Evolutionary conservation across 2,888 invertebrate species (phyloP).

Genomic region (Cantharis nigra): DNA sequence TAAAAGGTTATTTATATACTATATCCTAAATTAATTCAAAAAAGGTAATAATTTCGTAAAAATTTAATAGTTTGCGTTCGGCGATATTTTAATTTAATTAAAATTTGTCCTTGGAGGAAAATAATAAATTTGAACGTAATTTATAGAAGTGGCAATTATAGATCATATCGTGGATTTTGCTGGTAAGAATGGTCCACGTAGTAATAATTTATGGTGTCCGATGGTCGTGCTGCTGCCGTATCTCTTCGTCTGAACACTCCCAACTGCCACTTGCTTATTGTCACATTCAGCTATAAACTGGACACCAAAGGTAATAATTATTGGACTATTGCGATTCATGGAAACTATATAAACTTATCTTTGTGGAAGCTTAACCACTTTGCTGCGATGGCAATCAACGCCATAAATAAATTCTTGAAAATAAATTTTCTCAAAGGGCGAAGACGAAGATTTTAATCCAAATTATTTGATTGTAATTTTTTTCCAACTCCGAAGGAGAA

Average conservation of each 20-base stretch:
- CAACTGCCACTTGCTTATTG: constrained; percentile 24
- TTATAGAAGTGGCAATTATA: constrained; percentile 45
- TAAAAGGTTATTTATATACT: neutral
- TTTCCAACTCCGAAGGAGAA: neutral
- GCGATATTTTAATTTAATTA: constrained; percentile 12
- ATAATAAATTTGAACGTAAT: constrained; percentile 43
- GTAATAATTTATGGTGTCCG: constrained; percentile 32
- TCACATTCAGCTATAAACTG: constrained; percentile 23
- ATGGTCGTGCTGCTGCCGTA: constrained; percentile 26
- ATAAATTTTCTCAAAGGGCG: neutral
- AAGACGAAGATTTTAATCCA: neutral
- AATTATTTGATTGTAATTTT: too few species aligned
- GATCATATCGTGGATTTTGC: constrained; percentile 44
- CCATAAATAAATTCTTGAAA: neutral
- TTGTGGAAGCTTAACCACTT: neutral
- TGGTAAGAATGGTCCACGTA: constrained; percentile 31
- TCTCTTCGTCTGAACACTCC: constrained; percentile 31
- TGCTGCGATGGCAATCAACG: neutral
- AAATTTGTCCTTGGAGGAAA: constrained; percentile 24
- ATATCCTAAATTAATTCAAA: neutral
- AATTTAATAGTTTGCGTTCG: neutral
- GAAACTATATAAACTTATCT: constrained; percentile 12
- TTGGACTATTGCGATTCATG: constrained; percentile 20
- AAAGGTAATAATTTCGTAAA: neutral
- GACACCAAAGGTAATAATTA: constrained; percentile 21